phyloP scores from a whole-genome alignment of 1,140 invertebrate species.

The Pinna nobilis region DNA sequence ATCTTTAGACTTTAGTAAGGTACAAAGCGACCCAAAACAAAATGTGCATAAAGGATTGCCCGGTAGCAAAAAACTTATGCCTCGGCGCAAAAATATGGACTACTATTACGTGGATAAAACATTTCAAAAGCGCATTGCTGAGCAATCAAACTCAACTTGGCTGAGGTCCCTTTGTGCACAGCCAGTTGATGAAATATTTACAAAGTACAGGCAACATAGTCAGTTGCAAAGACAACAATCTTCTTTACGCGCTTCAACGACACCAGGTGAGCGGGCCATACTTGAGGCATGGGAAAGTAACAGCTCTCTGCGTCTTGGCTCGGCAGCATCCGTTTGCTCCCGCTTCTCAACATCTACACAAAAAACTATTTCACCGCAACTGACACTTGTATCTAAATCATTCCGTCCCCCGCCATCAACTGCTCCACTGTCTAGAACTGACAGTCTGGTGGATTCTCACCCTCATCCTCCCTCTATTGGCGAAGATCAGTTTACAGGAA shows the following conservation, averaged over 20 bases:
- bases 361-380: slow-evolving; percentile 24
- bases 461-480: slow-evolving; percentile 16
- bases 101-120: slow-evolving; percentile 44
- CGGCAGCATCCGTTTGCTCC: slow-evolving; percentile 23
- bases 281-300: slow-evolving; percentile 38
- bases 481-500: background rate
- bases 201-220: slow-evolving; percentile 35
- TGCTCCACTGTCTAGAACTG: background rate
- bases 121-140: slow-evolving; percentile 35
- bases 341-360: slow-evolving; percentile 1
- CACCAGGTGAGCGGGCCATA: slow-evolving; percentile 34
- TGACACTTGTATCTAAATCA: slow-evolving; percentile 32
- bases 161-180: slow-evolving; percentile 32
- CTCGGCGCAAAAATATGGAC: slow-evolving; percentile 40
- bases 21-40: slow-evolving; percentile 32
- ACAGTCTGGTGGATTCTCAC: slow-evolving; percentile 27
- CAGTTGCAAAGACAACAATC: slow-evolving; percentile 18
- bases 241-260: slow-evolving; percentile 18
- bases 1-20: slow-evolving; percentile 37
- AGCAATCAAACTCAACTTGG: slow-evolving; percentile 33
- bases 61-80: slow-evolving; percentile 15
- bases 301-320: slow-evolving; percentile 19
- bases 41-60: slow-evolving; percentile 12
- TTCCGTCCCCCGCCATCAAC: slow-evolving; percentile 5
- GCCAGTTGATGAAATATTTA: slow-evolving; percentile 40